Evolutionary conservation across 2,113 vertebrate genomes (phyloP), one percentile per base, ranked within the genome.

Genomic region (Rhegmatorhina hoffmannsi): DNA sequence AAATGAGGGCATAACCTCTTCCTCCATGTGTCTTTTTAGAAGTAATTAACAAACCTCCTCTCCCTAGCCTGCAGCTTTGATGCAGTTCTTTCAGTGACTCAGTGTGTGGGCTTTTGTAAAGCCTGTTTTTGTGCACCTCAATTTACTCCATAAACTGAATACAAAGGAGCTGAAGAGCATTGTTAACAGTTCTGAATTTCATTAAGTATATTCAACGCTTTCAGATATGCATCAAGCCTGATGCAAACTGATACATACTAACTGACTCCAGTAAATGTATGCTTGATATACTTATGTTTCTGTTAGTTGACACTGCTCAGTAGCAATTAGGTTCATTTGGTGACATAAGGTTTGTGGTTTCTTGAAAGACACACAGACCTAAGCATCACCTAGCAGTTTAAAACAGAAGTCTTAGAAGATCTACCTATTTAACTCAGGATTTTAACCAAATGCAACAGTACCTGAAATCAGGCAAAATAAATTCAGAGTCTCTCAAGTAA

Each of bases 101-200:
- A 67, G n/a, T n/a, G 59, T 75, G 83, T 74, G 64, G 94, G 83
- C 43, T 93, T 94, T 62, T 81, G 46, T 66, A 95, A 94, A 80
- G 69, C 59, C 34, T 84, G 59, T 0, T 49, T 94, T 92, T 81
- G 73, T 87, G 85, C 82, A 52, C 77, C 76, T 84, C 84, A 36
- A 3, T 82, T 94, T 91, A 56, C 53, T 84, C 56, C n/a, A n/a
- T 33, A 64, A 25, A 1, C 10, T 47, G 69, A 84, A 40, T 29
- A 83, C 9, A 78, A 92, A 78, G 73, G 68, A 81, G 56, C 59
- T 44, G 55, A 49, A 89, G 44, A 78, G 64, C 33, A 21, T 17
- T 74, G 56, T 56, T 60, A 53, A 47, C 29, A 72, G 33, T 9
- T 56, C 25, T 62, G 34, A 33, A 70, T 75, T 78, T 81, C 34